A percentile compares a stretch with the other conserved stretches of the same genome.
phyloP scores from a whole-genome alignment of 2,113 vertebrate species.

The Lagenorhynchus albirostris region DNA sequence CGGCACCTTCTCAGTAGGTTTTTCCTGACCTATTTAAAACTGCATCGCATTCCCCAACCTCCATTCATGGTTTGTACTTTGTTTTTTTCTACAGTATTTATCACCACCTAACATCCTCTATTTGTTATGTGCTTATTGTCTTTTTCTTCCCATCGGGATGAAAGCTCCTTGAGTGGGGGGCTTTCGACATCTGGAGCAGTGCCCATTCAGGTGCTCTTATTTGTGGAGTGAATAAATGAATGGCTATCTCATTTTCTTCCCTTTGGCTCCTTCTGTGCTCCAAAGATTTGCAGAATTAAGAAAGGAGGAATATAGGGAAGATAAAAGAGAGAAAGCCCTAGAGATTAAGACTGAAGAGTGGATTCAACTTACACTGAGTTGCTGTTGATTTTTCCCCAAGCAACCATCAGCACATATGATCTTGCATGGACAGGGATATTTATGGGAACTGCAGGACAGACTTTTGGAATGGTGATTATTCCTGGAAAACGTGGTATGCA shows the following conservation, averaged over 20 bases:
- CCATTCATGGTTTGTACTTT: background rate
- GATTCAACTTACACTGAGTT: background rate
- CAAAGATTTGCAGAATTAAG: background rate
- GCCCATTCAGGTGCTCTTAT: background rate
- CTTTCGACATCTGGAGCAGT: background rate
- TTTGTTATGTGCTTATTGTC: background rate
- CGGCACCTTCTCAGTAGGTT: background rate
- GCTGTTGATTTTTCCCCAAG: background rate
- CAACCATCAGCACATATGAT: background rate
- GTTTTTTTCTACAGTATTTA: background rate
- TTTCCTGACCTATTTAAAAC: background rate
- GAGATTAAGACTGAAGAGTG: background rate
- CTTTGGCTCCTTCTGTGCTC: background rate
- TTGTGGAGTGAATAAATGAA: background rate
- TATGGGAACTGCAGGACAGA: background rate
- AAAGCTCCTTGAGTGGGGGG: background rate
- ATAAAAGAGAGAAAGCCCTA: background rate
- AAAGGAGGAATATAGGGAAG: background rate
- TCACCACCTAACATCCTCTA: background rate
- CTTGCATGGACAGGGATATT: background rate
- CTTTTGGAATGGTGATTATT: background rate
- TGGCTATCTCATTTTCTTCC: background rate
- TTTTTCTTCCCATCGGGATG: background rate
- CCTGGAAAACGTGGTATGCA: background rate
- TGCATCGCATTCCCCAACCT: background rate